Conservation (phyloP, 2,888 invertebrate genomes). For the Netelia melanura region DNA sequence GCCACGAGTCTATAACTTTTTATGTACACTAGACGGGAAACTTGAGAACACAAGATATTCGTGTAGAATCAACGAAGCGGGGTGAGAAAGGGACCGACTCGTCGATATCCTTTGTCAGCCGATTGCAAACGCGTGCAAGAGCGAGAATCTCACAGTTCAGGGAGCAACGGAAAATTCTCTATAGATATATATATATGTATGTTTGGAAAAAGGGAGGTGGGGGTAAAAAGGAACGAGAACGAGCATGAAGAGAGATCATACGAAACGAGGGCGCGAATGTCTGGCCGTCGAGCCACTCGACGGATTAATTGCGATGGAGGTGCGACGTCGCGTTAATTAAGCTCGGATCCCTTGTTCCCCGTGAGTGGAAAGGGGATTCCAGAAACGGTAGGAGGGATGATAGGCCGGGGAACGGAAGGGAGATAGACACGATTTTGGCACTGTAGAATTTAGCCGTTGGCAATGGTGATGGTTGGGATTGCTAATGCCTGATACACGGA, state of each 20-base stretch:
- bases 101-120: constrained; percentile 57
- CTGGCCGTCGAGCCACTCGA: constrained; percentile 73
- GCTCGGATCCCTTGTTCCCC: constrained; percentile 67
- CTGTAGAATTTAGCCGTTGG: constrained; percentile 58
- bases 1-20: constrained; percentile 9
- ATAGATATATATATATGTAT: not conserved
- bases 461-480: constrained; percentile 36
- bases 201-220: not conserved
- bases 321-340: constrained; percentile 75
- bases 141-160: constrained; percentile 44
- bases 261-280: constrained; percentile 69
- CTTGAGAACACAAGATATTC: constrained; percentile 38
- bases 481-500: constrained; percentile 28
- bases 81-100: not conserved
- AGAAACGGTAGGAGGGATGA: constrained; percentile 1
- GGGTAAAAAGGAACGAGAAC: constrained; percentile 11
- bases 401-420: not conserved
- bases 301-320: constrained; percentile 75
- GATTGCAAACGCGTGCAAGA: constrained; percentile 45
- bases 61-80: constrained; percentile 47
- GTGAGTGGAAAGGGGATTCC: constrained; percentile 14
- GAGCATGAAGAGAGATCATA: constrained; percentile 52
- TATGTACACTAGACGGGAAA: constrained; percentile 44
- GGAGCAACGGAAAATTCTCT: not conserved
- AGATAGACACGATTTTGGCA: constrained; percentile 51